Evolutionary conservation across 2,888 invertebrate genomes (phyloP).

Genomic region (Megastigmus dorsalis): DNA sequence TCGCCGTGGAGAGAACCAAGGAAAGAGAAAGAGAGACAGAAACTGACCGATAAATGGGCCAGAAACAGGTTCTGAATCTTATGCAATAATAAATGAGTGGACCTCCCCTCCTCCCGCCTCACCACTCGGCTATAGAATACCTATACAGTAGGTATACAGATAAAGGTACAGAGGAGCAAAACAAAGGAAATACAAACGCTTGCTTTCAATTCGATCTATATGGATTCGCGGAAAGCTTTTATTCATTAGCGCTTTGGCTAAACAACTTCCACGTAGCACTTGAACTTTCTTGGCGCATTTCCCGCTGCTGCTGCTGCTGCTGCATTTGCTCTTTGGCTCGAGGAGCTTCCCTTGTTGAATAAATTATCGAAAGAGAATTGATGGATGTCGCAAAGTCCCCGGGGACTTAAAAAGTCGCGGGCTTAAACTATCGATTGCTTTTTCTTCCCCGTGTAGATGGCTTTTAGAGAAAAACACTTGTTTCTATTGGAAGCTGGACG

Average conservation of each 20-base stretch:
- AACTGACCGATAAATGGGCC: constrained; percentile 67
- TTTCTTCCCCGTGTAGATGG: no score
- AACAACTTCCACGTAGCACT: constrained; percentile 12
- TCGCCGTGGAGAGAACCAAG: constrained; percentile 28
- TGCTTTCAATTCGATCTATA: no score
- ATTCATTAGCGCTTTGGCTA: constrained; percentile 7
- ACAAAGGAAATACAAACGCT: not conserved
- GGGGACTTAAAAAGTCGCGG: not conserved
- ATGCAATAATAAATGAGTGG: constrained; percentile 71
- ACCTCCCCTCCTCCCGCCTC: constrained; percentile 58
- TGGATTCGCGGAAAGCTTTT: constrained; percentile 13
- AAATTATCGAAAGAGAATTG: constrained; percentile 32
- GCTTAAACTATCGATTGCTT: not conserved
- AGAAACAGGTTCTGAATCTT: constrained; percentile 72
- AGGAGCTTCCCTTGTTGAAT: no score
- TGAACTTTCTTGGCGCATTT: not conserved
- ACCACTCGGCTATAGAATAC: no score
- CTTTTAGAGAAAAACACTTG: not conserved
- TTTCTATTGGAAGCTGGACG: no score
- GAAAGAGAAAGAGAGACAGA: not conserved
- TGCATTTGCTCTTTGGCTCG: not conserved
- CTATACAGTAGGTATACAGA: constrained; percentile 29
- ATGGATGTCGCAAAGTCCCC: constrained; percentile 24
- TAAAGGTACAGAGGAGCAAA: not conserved
- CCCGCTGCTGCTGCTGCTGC: not conserved